Evolutionary conservation across 1,140 invertebrate species (phyloP).

Genomic region (Holcopasites calliopsidis): DNA sequence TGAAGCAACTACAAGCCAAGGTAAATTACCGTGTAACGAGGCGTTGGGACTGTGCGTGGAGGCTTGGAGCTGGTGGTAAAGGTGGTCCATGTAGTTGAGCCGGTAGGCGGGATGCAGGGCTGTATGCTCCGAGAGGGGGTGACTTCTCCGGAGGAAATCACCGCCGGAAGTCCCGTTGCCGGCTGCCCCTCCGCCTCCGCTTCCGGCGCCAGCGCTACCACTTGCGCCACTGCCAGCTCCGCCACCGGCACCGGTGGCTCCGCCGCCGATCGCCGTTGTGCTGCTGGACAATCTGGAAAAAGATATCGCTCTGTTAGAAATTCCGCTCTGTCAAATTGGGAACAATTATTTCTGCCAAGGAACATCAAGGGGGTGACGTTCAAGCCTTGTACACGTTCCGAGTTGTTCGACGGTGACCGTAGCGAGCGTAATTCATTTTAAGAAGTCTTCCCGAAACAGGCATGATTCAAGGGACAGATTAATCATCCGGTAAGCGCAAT

Average conservation of each 20-base stretch:
- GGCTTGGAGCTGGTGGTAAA: constrained; percentile 79
- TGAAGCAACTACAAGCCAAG: constrained; percentile 18
- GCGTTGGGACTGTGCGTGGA: constrained; percentile 81
- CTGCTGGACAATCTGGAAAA: constrained; percentile 75
- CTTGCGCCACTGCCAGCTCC: constrained; percentile 63
- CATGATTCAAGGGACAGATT: background rate
- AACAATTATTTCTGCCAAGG: too few species aligned
- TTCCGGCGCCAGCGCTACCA: constrained; percentile 64
- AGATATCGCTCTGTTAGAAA: background rate
- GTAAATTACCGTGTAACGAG: constrained; percentile 79
- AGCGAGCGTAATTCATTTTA: too few species aligned
- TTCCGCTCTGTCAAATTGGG: too few species aligned
- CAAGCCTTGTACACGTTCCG: too few species aligned
- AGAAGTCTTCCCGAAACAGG: background rate
- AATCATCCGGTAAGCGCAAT: constrained; percentile 41
- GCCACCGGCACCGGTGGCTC: constrained; percentile 69
- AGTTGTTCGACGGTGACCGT: too few species aligned
- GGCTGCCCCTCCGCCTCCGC: constrained; percentile 66
- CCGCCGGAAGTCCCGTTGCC: constrained; percentile 74
- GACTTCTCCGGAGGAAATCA: constrained; percentile 78
- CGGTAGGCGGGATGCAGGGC: constrained; percentile 78
- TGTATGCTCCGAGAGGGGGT: constrained; percentile 77
- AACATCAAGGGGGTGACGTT: too few species aligned
- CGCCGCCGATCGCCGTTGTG: constrained; percentile 75
- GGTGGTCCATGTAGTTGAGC: constrained; percentile 80